phyloP scores from a whole-genome alignment of 2,113 vertebrate species.

The Proterorhinus semilunaris region DNA sequence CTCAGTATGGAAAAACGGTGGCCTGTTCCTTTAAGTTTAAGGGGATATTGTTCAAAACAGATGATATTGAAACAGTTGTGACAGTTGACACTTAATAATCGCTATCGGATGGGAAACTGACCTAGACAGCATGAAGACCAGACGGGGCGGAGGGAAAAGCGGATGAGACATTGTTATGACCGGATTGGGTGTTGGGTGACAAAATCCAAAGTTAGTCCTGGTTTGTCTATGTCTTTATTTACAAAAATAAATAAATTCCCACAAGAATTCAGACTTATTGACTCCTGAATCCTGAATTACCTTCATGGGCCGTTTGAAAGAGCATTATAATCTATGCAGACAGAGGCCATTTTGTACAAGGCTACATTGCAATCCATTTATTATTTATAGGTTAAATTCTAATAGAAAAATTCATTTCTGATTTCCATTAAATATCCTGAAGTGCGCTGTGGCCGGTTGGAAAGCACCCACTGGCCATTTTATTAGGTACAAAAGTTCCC shows the following conservation, averaged over 20 bases:
- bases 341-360: slow-evolving; percentile 11
- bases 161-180: too few relatives aligned
- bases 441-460: slow-evolving; percentile 7
- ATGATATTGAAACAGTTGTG: too few relatives aligned
- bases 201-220: slow-evolving; percentile 23
- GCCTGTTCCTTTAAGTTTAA: too few relatives aligned
- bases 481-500: not conserved
- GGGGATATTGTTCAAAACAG: too few relatives aligned
- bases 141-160: too few relatives aligned
- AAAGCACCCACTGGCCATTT: not conserved
- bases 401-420: slow-evolving; percentile 25
- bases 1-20: too few relatives aligned
- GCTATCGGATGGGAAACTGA: too few relatives aligned
- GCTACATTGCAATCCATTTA: not conserved
- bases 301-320: not conserved
- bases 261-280: not conserved
- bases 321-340: slow-evolving; percentile 25
- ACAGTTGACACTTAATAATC: too few relatives aligned
- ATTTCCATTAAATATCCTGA: slow-evolving; percentile 20
- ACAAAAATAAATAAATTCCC: not conserved
- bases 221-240: slow-evolving; percentile 11
- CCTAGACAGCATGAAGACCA: too few relatives aligned
- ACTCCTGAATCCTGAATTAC: not conserved
- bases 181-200: not conserved
- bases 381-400: slow-evolving; percentile 32